Percentiles rank a stretch among this genome's conserved stretches.
phyloP scores from a whole-genome alignment of 2,888 invertebrate species.

The Strigamia crassipes region DNA sequence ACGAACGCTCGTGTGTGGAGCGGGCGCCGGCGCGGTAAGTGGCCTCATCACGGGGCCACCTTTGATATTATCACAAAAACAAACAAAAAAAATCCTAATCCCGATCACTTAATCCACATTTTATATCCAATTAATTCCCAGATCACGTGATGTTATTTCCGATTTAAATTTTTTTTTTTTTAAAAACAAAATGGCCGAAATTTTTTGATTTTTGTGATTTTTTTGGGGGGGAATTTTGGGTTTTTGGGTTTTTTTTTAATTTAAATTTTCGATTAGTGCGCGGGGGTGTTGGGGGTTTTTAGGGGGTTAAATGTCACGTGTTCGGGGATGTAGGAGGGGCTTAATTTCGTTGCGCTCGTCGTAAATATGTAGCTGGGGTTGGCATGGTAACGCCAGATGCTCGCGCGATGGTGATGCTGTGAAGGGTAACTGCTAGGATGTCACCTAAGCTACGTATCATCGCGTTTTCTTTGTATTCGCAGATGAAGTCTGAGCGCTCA shows the following conservation, averaged over 20 bases:
- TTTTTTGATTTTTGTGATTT: neutral
- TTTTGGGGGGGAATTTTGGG: too few relatives aligned
- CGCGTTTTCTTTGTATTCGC: neutral
- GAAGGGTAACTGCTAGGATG: neutral
- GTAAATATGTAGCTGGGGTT: slow-evolving; percentile 14
- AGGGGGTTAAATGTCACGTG: slow-evolving; percentile 19
- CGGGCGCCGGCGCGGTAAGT: slow-evolving; percentile 28
- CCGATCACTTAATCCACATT: too few relatives aligned
- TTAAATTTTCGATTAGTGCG: too few relatives aligned
- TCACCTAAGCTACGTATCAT: neutral
- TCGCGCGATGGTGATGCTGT: neutral
- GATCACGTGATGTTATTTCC: neutral
- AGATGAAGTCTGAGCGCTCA: slow-evolving; percentile 8
- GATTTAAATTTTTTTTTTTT: too few relatives aligned
- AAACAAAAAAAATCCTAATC: too few relatives aligned
- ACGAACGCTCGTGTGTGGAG: neutral
- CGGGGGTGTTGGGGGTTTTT: too few relatives aligned
- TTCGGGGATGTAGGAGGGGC: neutral
- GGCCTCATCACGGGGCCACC: slow-evolving; percentile 14
- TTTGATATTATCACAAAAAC: neutral
- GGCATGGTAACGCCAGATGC: slow-evolving; percentile 4
- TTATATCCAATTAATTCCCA: neutral
- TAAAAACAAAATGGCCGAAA: neutral
- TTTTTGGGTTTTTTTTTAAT: neutral
- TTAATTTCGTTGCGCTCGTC: slow-evolving; percentile 14